These are phyloP conservation scores for Herpailurus yagouaroundi DNA, from an alignment of 2,113 vertebrate genomes.

Conservation along the genomic window DNA sequence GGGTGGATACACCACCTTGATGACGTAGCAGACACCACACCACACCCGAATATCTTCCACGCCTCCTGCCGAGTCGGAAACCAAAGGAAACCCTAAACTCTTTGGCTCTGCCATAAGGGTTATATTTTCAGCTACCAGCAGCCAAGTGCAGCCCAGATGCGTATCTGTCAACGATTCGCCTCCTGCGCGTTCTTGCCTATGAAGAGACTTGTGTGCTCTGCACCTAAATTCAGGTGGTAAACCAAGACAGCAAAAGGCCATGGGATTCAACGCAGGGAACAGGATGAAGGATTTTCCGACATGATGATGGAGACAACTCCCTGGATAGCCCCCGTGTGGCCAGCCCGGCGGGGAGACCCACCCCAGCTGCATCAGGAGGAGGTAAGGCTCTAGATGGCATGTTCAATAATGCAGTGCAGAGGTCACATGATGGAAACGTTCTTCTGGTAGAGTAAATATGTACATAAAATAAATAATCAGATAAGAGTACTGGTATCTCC, in stretches of 20 bases:
- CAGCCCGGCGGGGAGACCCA: fast-evolving
- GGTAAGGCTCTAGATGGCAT: neutral
- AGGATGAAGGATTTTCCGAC: fast-evolving
- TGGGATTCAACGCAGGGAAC: no score
- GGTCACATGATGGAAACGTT: neutral
- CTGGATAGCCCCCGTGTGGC: fast-evolving
- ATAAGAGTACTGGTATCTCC: fast-evolving
- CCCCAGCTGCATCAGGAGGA: fast-evolving
- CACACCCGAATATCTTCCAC: fast-evolving
- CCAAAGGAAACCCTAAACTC: neutral
- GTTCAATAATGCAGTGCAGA: fast-evolving
- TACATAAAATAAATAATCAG: neutral
- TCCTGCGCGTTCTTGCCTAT: neutral
- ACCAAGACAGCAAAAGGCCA: no score
- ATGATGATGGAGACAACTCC: fast-evolving
- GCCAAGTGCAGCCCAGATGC: no score
- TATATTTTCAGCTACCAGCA: neutral
- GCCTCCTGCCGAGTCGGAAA: fast-evolving
- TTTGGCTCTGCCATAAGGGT: fast-evolving
- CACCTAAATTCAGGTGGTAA: neutral
- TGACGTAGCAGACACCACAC: fast-evolving
- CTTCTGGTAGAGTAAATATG: neutral
- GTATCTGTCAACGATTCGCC: fast-evolving
- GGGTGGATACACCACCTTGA: fast-evolving
- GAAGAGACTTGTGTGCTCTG: neutral